Percentiles rank a stretch among this genome's conserved stretches.
phyloP scores from a whole-genome alignment of 2,888 invertebrate species.

The Anaspis maculata region DNA sequence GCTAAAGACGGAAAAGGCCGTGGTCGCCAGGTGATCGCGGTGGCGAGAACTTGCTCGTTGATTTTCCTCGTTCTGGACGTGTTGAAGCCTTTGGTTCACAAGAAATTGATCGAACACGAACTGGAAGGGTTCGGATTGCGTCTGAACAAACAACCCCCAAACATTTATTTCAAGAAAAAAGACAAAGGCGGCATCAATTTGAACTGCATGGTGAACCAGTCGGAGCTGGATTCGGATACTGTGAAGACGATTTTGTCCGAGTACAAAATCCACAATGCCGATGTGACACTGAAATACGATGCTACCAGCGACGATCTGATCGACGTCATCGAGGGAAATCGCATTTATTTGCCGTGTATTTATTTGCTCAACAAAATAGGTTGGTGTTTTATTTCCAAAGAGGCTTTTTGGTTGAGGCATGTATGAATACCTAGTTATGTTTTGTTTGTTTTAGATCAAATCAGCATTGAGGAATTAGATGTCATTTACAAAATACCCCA shows the following conservation, averaged over 20 bases:
- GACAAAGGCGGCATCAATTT: conserved; percentile 99
- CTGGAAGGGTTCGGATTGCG: conserved; percentile 98
- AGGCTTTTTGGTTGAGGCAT: no score
- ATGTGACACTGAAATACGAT: conserved; percentile 89
- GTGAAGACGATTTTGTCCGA: conserved; percentile 95
- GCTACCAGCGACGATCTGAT: conserved; percentile 97
- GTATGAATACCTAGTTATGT: no score
- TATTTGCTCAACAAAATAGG: conserved; percentile 98
- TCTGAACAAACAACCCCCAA: conserved; percentile 93
- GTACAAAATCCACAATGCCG: conserved; percentile 98
- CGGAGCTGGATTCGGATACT: conserved; percentile 88
- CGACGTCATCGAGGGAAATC: conserved; percentile 97
- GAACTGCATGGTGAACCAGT: conserved; percentile 80
- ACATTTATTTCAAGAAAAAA: conserved; percentile 91
- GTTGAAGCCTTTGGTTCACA: conserved; percentile 93
- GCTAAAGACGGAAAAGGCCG: conserved; percentile 99
- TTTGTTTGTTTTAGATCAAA: conserved; percentile 74
- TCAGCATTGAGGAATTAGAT: conserved; percentile 92
- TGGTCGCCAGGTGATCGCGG: conserved; percentile 97
- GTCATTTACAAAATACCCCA: conserved; percentile 99
- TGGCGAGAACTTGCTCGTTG: conserved; percentile 94
- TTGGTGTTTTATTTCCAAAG: conserved; percentile 27
- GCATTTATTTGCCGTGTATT: conserved; percentile 97
- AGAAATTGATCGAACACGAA: conserved; percentile 92
- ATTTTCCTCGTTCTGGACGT: conserved; percentile 98